Evolutionary conservation across 2,888 invertebrate genomes (phyloP).

Genomic region (Cryptosula pallasiana): DNA sequence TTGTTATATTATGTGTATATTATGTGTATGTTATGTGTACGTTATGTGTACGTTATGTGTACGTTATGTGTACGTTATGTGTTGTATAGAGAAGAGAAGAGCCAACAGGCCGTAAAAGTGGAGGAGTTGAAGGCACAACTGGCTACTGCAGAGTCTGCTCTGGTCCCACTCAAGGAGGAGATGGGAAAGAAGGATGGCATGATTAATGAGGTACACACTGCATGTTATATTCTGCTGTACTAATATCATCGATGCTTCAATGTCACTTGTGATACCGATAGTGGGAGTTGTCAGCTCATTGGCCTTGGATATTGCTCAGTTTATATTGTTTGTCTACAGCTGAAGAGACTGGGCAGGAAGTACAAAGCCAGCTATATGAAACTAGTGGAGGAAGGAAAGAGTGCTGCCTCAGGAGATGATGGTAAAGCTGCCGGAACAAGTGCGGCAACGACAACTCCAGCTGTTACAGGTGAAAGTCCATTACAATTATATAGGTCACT

Average conservation of each 20-base stretch:
- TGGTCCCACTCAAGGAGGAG: not conserved
- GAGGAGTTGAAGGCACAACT: slow-evolving; percentile 61
- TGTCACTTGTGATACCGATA: no score
- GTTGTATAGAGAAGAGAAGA: slow-evolving; percentile 60
- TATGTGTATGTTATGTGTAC: no score
- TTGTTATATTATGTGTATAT: no score
- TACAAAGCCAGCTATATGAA: slow-evolving; percentile 63
- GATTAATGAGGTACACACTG: slow-evolving; percentile 50
- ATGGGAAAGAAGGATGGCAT: slow-evolving; percentile 56
- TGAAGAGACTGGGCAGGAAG: slow-evolving; percentile 81
- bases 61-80: no score
- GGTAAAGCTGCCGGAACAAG: slow-evolving; percentile 28
- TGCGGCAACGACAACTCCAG: slow-evolving; percentile 33
- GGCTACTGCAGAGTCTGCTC: not conserved
- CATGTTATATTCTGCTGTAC: no score
- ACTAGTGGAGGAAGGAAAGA: slow-evolving; percentile 32
- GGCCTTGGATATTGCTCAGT: no score
- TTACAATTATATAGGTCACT: no score
- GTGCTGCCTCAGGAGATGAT: slow-evolving; percentile 29
- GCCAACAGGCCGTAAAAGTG: slow-evolving; percentile 62
- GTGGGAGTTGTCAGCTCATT: no score
- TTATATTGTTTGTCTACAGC: slow-evolving; percentile 33
- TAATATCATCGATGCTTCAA: no score
- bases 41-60: no score
- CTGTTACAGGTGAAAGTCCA: slow-evolving; percentile 27